Conservation (phyloP, 1,140 invertebrate genomes). For the Trichogramma pretiosum region DNA sequence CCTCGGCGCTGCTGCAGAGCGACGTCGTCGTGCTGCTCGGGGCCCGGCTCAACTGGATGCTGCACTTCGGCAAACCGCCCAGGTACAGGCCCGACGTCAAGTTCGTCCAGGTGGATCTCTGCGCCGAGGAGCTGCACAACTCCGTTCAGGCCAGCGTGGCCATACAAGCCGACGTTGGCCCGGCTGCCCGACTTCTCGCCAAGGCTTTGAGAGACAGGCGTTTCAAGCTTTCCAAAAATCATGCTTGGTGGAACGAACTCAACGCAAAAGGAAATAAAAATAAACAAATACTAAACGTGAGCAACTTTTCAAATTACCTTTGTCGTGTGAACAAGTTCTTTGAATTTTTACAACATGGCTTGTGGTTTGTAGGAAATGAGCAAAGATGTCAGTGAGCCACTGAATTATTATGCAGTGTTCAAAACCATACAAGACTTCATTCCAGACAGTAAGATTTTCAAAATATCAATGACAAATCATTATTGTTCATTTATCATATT, state of each 20-base stretch:
- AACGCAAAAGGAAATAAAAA: slow-evolving; percentile 49
- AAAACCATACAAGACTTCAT: slow-evolving; percentile 65
- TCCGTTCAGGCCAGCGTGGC: slow-evolving; percentile 66
- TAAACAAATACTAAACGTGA: slow-evolving; percentile 46
- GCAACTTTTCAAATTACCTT: background rate
- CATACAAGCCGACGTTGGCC: slow-evolving; percentile 71
- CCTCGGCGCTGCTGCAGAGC: slow-evolving; percentile 73
- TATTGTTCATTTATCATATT: background rate
- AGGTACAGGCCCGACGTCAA: slow-evolving; percentile 75
- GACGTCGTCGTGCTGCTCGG: slow-evolving; percentile 85
- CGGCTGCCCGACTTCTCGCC: slow-evolving; percentile 55
- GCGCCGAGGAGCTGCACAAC: slow-evolving; percentile 85
- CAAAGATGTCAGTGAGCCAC: slow-evolving; percentile 57
- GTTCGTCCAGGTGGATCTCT: slow-evolving; percentile 87
- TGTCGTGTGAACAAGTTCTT: background rate
- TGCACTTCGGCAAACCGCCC: slow-evolving; percentile 90
- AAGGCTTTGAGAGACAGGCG: slow-evolving; percentile 27
- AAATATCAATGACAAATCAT: too few species aligned
- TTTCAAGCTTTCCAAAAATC: slow-evolving; percentile 39
- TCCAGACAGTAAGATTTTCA: slow-evolving; percentile 53
- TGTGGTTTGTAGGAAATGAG: slow-evolving; percentile 47
- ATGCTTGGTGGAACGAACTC: slow-evolving; percentile 54
- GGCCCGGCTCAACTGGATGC: slow-evolving; percentile 92
- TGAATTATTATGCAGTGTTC: slow-evolving; percentile 92
- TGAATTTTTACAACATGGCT: slow-evolving; percentile 9